Evolutionary conservation across 2,113 vertebrate genomes (phyloP).

Genomic region (Semicossyphus pulcher): DNA sequence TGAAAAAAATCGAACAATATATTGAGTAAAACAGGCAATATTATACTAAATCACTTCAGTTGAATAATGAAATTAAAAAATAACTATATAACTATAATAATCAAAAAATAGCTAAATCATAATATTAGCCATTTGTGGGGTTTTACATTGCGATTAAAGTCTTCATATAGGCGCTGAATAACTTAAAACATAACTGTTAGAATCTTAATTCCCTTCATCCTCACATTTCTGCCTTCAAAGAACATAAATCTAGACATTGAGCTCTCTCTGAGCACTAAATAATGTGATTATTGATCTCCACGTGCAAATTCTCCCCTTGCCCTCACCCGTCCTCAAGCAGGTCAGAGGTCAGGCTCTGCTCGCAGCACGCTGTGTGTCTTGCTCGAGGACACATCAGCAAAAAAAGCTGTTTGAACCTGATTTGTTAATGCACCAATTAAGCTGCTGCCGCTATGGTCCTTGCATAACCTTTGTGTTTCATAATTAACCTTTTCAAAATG

Average conservation of each 20-base stretch:
- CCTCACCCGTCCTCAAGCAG: background rate
- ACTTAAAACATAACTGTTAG: background rate
- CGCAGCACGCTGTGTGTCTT: background rate
- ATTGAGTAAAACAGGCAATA: background rate
- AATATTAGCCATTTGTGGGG: background rate
- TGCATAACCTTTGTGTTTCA: background rate
- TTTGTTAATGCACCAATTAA: background rate
- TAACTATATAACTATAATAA: too few species aligned
- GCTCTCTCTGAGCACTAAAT: background rate
- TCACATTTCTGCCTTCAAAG: too few species aligned
- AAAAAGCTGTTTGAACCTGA: background rate
- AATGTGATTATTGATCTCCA: conserved; percentile 3
- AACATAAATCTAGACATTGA: background rate
- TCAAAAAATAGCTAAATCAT: background rate
- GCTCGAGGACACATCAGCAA: conserved; percentile 1
- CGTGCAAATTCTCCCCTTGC: background rate
- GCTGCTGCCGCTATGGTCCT: too few species aligned
- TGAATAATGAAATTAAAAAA: background rate
- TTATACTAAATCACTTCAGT: background rate
- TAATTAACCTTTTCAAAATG: background rate
- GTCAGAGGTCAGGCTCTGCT: conserved; percentile 1
- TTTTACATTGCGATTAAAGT: background rate
- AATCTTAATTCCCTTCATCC: background rate
- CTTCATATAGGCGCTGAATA: background rate
- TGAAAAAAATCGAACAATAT: background rate